Evolutionary conservation across 2,888 invertebrate species (phyloP), one percentile per base, ranked within the genome.

Genomic region (Leptothorax acervorum): DNA sequence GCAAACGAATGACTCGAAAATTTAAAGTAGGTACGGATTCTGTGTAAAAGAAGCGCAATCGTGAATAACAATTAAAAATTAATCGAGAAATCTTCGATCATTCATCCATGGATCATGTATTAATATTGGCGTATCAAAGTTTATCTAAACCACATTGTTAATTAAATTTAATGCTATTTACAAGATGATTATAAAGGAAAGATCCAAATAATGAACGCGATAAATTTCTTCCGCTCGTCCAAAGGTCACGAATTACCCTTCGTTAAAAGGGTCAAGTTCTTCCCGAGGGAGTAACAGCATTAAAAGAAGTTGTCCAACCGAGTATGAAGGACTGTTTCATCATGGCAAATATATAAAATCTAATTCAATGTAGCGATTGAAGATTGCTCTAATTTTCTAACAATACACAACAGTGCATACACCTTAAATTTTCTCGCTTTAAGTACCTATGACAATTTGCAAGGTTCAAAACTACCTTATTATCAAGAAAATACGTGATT

Each of bases 201-300:
- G 15, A n/a, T 28, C 8, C 12, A 12, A 68, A 35, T 57, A 55
- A 79, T 70, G 23, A 60, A 31, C 31, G 31, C 68, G 65, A 76
- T 68, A 45, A 78, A 79, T 18, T 71, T 39, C 57, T 79, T 79
- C 78, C 66, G 55, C 31, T 78, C 66, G 55, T 8, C 28, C 31
- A 66, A 78, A 78, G 78, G 78, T 48, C 48, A 71, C 73, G 48
- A 79, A 79, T 71, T 79, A 71, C 23, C 65, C 79, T 71, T 71
- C 39, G 45, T 79, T 70, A 48, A 79, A 71, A 71, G 39, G 48
- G 48, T 79, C 48, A 71, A 18, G 12, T 71, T 35, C 48, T 70
- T 70, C 55, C 23, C 18, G 45, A n/a, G 35, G 35, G 71, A 60
- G 3, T 23, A 23, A 48, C 8, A 39, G 35, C 35, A 1, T 60